A percentile compares a stretch with the other conserved stretches of the same genome.
Conservation (phyloP, 2,113 vertebrate species). For the Dasyprocta punctata region DNA sequence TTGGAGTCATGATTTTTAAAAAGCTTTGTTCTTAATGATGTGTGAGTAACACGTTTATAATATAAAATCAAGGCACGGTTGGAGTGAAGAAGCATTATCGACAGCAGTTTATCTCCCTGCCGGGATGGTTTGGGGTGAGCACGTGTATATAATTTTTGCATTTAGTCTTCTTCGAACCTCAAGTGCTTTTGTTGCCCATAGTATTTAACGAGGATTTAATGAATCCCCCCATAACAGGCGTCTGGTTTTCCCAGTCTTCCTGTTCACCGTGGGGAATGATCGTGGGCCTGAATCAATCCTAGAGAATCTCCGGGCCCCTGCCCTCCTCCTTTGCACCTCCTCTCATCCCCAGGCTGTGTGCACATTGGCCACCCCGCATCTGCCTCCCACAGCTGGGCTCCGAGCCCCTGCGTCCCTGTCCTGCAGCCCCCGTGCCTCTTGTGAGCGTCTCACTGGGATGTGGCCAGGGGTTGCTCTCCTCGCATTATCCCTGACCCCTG, state of each 20-base stretch:
- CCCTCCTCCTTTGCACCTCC: accelerated
- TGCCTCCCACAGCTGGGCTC: background rate
- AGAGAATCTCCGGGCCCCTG: background rate
- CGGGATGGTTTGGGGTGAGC: no score
- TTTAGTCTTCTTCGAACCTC: background rate
- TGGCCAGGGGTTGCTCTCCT: background rate
- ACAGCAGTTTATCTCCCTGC: background rate
- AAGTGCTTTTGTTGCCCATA: background rate
- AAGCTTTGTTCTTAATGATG: background rate
- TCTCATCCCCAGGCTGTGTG: background rate
- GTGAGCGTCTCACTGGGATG: background rate
- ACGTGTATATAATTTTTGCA: background rate
- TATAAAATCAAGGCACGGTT: background rate
- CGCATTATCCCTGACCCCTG: background rate
- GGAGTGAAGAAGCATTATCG: background rate
- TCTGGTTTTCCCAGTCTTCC: background rate
- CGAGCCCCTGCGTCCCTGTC: background rate
- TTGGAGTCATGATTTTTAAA: background rate
- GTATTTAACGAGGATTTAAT: background rate
- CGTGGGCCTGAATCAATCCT: background rate
- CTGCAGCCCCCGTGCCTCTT: background rate
- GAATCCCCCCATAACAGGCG: background rate
- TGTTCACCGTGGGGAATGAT: background rate
- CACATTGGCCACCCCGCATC: no score
- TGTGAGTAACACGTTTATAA: background rate